phyloP scores from a whole-genome alignment of 2,797 vertebrate genomes.

The Ctenopoma multispine region DNA sequence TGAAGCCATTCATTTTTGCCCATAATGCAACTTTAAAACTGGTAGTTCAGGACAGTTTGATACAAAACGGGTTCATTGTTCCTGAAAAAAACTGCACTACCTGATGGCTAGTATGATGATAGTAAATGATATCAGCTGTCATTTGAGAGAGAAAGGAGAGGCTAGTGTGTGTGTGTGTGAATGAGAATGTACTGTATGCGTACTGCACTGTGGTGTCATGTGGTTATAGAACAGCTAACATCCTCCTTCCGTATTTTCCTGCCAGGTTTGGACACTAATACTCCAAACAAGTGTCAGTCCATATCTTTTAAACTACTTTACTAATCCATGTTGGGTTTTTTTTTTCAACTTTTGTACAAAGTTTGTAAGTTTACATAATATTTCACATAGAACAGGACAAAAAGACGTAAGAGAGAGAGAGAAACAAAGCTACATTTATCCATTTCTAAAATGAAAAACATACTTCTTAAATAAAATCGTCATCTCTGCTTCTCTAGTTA shows the following conservation, averaged over 20 bases:
- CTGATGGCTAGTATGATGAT: slow-evolving; percentile 17
- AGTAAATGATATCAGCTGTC: slow-evolving; percentile 36
- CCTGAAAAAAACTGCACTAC: slow-evolving; percentile 46
- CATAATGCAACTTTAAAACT: slow-evolving; percentile 49
- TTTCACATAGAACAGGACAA: slow-evolving; percentile 11
- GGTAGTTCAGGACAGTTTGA: slow-evolving; percentile 44
- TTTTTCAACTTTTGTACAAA: slow-evolving; percentile 44
- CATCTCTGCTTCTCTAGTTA: slow-evolving; percentile 10
- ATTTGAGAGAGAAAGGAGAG: slow-evolving; percentile 85
- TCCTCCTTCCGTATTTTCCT: slow-evolving; percentile 41
- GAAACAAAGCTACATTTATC: not conserved
- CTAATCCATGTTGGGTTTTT: slow-evolving; percentile 11
- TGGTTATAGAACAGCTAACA: slow-evolving; percentile 41
- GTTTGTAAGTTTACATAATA: slow-evolving; percentile 47
- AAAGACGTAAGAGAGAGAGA: not conserved
- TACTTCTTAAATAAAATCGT: not conserved
- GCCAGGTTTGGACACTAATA: slow-evolving; percentile 32
- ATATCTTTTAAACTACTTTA: slow-evolving; percentile 37
- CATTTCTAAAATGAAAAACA: not conserved
- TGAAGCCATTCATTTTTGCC: slow-evolving; percentile 43
- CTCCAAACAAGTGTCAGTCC: slow-evolving; percentile 26
- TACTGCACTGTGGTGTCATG: slow-evolving; percentile 51
- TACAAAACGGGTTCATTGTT: slow-evolving; percentile 36
- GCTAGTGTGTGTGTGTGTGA: slow-evolving; percentile 23
- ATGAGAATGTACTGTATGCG: slow-evolving; percentile 37